Conservation (phyloP, 1,140 invertebrate genomes). For the Anoplolepis gracilipes region DNA sequence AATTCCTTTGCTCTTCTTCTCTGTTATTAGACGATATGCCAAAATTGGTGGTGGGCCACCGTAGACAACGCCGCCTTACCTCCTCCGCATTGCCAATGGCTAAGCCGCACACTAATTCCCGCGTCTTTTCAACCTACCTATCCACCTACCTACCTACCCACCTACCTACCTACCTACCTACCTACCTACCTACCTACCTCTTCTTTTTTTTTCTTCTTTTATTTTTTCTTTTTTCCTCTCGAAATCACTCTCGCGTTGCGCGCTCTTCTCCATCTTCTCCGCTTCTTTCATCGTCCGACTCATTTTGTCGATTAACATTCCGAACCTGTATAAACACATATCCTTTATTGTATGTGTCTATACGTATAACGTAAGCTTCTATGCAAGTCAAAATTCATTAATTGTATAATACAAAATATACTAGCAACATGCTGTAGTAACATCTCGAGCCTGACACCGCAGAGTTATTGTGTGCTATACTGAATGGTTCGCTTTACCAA, state of each 20-base stretch:
- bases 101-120: conserved; percentile 74
- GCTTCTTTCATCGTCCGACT: conserved; percentile 39
- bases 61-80: conserved; percentile 65
- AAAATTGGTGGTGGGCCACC: conserved; percentile 82
- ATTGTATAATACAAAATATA: too few relatives aligned
- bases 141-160: too few relatives aligned
- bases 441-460: too few relatives aligned
- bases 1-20: conserved; percentile 71
- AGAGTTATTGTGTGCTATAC: too few relatives aligned
- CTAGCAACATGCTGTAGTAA: too few relatives aligned
- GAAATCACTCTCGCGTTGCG: conserved; percentile 48
- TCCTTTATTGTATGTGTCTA: conserved; percentile 25
- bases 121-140: conserved; percentile 61
- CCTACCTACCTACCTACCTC: too few relatives aligned
- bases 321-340: conserved; percentile 56
- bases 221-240: conserved; percentile 24
- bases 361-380: conserved; percentile 24
- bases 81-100: conserved; percentile 65
- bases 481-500: too few relatives aligned
- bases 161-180: too few relatives aligned
- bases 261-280: neutral
- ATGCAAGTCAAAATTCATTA: conserved; percentile 51
- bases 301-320: conserved; percentile 63
- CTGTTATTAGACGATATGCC: conserved; percentile 84
- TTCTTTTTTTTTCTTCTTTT: conserved; percentile 15